phyloP scores from a whole-genome alignment of 2,113 vertebrate species.

The Rhinopomastus cyanomelas region DNA sequence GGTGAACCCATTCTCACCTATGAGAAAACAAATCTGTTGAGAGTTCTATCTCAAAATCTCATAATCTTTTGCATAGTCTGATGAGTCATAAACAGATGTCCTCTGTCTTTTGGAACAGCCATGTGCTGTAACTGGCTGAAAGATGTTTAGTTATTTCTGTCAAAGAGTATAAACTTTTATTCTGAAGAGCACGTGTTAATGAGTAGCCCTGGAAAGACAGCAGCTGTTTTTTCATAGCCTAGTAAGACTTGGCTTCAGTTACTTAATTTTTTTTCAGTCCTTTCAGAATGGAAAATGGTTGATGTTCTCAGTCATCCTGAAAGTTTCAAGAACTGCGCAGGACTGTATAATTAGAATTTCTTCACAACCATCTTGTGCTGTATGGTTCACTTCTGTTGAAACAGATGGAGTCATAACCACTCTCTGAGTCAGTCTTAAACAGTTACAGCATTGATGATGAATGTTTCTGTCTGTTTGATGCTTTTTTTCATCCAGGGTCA shows the following conservation, averaged over 20 bases:
- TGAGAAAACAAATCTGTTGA: neutral
- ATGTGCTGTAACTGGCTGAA: slow-evolving; percentile 36
- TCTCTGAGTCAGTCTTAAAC: neutral
- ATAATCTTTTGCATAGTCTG: neutral
- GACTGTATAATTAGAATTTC: neutral
- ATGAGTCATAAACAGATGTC: slow-evolving; percentile 49
- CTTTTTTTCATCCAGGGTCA: neutral
- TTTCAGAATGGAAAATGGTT: neutral
- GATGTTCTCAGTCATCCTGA: neutral
- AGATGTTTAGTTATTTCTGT: slow-evolving; percentile 43
- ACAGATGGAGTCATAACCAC: neutral
- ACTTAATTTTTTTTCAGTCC: neutral
- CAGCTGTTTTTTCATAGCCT: neutral
- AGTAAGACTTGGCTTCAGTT: neutral
- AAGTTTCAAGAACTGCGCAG: neutral
- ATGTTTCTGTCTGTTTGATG: neutral
- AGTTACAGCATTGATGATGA: neutral
- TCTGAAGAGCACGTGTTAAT: neutral
- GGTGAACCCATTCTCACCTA: neutral
- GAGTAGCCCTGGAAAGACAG: neutral
- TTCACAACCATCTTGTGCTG: neutral
- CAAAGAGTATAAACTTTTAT: slow-evolving; percentile 9
- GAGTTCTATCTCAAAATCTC: neutral
- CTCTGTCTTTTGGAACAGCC: slow-evolving; percentile 45
- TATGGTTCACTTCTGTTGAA: neutral